These are phyloP conservation scores for Drosophila virilis DNA, from an alignment of 1,140 invertebrate species.

Conservation along the genomic window DNA sequence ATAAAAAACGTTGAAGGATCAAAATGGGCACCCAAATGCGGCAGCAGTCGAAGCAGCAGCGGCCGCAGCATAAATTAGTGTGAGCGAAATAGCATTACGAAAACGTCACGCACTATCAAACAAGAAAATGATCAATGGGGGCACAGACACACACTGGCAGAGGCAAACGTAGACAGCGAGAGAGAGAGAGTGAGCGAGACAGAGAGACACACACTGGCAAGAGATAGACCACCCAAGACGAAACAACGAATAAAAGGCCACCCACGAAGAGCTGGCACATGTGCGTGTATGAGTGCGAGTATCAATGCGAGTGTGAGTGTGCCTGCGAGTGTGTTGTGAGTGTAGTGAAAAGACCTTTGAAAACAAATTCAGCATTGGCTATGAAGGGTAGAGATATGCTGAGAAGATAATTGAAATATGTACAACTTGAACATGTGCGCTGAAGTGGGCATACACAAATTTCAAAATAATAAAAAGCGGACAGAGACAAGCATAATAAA, in stretches of 20 bases:
- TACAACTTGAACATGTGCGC: conserved; percentile 62
- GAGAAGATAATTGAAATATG: conserved; percentile 52
- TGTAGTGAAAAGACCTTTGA: conserved; percentile 58
- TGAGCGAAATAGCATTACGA: conserved; percentile 55
- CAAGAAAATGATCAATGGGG: conserved; percentile 77
- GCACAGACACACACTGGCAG: conserved; percentile 43
- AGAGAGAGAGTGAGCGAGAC: conserved; percentile 9
- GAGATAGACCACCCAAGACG: conserved; percentile 67
- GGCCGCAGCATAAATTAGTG: conserved; percentile 65
- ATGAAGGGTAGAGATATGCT: conserved; percentile 40
- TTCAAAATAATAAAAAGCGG: conserved; percentile 52
- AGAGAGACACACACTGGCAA: conserved; percentile 24
- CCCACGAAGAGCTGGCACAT: conserved; percentile 62
- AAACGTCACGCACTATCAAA: conserved; percentile 78
- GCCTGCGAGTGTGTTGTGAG: conserved; percentile 10
- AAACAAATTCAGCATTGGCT: conserved; percentile 57
- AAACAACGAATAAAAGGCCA: conserved; percentile 72
- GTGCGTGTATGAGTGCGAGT: conserved; percentile 26
- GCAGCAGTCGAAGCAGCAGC: not conserved
- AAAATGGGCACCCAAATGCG: conserved; percentile 59
- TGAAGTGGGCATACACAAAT: conserved; percentile 55
- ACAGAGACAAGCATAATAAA: conserved; percentile 25
- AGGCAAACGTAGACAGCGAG: conserved; percentile 4
- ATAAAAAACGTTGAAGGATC: conserved; percentile 69
- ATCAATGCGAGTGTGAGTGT: conserved; percentile 8